These are phyloP conservation scores for Plectus sambesii DNA, from an alignment of 1,140 invertebrate genomes.

Conservation along the genomic window DNA sequence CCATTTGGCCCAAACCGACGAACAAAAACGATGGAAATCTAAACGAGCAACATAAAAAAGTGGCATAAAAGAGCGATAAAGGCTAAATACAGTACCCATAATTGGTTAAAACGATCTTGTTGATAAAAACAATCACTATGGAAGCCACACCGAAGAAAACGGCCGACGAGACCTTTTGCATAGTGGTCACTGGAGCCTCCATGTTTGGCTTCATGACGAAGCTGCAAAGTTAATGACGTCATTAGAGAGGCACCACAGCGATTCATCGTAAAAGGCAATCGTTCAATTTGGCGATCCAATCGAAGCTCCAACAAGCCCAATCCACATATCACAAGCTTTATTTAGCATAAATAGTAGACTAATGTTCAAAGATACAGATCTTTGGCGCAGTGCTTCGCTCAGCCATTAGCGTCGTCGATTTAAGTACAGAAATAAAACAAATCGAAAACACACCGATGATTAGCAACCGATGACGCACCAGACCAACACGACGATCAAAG, in stretches of 20 bases:
- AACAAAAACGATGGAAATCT: conserved; percentile 82
- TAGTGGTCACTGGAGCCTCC: conserved; percentile 41
- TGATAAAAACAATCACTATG: conserved; percentile 86
- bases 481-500: too few relatives aligned
- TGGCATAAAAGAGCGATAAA: too few relatives aligned
- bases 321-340: conserved; percentile 70
- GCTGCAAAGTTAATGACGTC: conserved; percentile 62
- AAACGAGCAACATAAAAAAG: conserved; percentile 63
- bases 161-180: conserved; percentile 53
- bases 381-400: too few relatives aligned
- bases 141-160: conserved; percentile 76
- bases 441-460: too few relatives aligned
- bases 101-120: conserved; percentile 83
- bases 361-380: conserved; percentile 1
- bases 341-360: conserved; percentile 58
- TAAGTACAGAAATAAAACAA: too few relatives aligned
- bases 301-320: conserved; percentile 62
- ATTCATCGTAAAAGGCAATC: too few relatives aligned
- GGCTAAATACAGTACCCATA: conserved; percentile 49
- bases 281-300: too few relatives aligned
- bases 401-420: too few relatives aligned
- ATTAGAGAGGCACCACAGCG: too few relatives aligned
- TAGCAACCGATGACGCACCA: too few relatives aligned
- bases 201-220: conserved; percentile 11
- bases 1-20: conserved; percentile 64